Base-by-base conservation (phyloP, 2,888 invertebrate species). In the Mesorhabditis sp. region DNA sequence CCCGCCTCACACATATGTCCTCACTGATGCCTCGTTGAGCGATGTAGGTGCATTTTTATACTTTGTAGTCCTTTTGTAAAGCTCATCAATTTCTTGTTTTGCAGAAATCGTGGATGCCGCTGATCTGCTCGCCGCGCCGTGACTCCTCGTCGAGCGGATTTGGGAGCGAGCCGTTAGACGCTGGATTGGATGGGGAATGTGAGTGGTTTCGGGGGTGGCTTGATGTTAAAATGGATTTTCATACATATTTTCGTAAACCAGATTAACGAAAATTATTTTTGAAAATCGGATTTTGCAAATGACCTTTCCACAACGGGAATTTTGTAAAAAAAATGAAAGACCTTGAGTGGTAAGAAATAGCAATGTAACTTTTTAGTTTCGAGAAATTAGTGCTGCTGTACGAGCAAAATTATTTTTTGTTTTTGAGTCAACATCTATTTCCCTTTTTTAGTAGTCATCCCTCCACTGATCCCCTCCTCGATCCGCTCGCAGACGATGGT, bases 61-160 rank as follows among this genome's bases (percentile, higher is more conserved):
- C 28, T 50, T 50, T 50, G 58, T 13, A n/a, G 58, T n/a, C n/a
- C n/a, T 50, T n/a, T 50, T 50, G 7, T 50, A n/a, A n/a, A 10
- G 10, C 58, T 10, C 58, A 50, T 50, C 7, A n/a, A 13, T 13
- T 50, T n/a, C 10, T 50, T 50, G 58, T 13, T 50, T n/a, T 50
- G 7, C 58, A 50, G 58, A 50, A 50, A n/a, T 50, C 58, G n/a
- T 50, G 58, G 58, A 50, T 50, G 58, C 58, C 58, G n/a, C n/a
- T 50, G 58, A 50, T 50, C 10, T 50, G 58, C 58, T 50, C 58
- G n/a, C 58, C 58, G 58, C 7, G 58, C 7, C 7, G 58, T 2
- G 58, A 50, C n/a, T 50, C 58, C 58, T 50, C 58, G n/a, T 50
- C 58, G n/a, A 50, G 58, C n/a, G 58, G 58, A 50, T 50, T 50